These are phyloP conservation scores for Turnix velox DNA, from an alignment of 2,113 vertebrate genomes.

Conservation along the genomic window DNA sequence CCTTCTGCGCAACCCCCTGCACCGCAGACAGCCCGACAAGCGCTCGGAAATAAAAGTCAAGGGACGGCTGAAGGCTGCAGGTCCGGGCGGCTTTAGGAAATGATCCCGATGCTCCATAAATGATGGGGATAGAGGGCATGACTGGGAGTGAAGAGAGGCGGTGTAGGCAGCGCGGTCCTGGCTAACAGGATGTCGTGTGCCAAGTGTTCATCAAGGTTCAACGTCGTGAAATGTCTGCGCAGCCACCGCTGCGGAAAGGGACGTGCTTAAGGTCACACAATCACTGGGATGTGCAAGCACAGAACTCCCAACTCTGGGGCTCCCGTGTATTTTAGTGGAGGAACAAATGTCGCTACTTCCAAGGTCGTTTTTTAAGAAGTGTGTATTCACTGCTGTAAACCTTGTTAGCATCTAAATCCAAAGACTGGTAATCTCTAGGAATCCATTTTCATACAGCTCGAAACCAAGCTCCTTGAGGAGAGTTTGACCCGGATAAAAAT, in stretches of 20 bases:
- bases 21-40: background rate
- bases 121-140: rapidly evolving
- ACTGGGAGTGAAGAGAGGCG: background rate
- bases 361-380: background rate
- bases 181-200: background rate
- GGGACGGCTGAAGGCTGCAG: background rate
- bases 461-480: background rate
- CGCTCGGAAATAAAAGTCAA: background rate
- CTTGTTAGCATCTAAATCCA: background rate
- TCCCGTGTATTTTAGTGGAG: too few relatives aligned
- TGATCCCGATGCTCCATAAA: background rate
- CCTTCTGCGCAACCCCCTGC: background rate
- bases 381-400: background rate
- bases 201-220: background rate
- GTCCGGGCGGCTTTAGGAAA: background rate
- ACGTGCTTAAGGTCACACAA: background rate
- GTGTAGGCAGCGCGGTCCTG: rapidly evolving
- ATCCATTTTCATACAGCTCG: background rate
- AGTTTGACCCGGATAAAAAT: background rate
- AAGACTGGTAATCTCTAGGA: background rate
- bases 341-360: background rate
- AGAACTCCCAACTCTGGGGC: background rate
- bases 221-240: rapidly evolving
- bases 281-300: rapidly evolving
- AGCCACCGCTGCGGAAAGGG: background rate